A percentile compares a stretch with the other conserved stretches of the same genome.
Evolutionary conservation across 2,888 invertebrate genomes (phyloP).

Genomic region (Abscondita cerata): DNA sequence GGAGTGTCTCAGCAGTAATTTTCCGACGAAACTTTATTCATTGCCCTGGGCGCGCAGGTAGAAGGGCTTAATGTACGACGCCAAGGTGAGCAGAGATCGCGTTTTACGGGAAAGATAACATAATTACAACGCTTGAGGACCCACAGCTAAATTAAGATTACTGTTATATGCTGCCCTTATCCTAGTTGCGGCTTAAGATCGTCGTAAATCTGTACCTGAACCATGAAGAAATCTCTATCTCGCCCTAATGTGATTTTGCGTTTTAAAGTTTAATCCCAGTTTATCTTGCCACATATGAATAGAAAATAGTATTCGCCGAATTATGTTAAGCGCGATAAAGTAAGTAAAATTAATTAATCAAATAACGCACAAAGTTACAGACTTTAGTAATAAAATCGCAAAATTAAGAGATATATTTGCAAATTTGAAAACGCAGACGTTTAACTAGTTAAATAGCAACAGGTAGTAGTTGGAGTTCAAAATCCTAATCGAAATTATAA

Average conservation of each 20-base stretch:
- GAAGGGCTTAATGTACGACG: constrained; percentile 51
- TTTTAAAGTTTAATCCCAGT: constrained; percentile 21
- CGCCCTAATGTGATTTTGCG: constrained; percentile 16
- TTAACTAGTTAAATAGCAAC: no score
- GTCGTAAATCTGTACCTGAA: constrained; percentile 45
- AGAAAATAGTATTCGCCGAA: not conserved
- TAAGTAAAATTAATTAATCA: no score
- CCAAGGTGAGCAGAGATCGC: constrained; percentile 51
- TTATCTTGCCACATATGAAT: constrained; percentile 1
- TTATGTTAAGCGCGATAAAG: not conserved
- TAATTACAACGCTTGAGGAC: constrained; percentile 52
- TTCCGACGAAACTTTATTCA: constrained; percentile 50
- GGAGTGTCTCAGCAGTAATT: constrained; percentile 47
- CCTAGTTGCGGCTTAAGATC: constrained; percentile 44
- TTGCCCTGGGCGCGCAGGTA: constrained; percentile 50
- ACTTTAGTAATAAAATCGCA: no score
- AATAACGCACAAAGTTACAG: no score
- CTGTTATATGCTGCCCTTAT: constrained; percentile 47
- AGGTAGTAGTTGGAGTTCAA: no score
- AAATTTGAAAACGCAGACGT: no score
- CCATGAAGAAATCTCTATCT: constrained; percentile 34
- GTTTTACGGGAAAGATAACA: constrained; percentile 51
- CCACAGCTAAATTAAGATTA: constrained; percentile 52
- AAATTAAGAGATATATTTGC: no score
- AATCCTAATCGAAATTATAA: no score